Conservation (phyloP, 2,797 vertebrate species). For the Sylvia borin region DNA sequence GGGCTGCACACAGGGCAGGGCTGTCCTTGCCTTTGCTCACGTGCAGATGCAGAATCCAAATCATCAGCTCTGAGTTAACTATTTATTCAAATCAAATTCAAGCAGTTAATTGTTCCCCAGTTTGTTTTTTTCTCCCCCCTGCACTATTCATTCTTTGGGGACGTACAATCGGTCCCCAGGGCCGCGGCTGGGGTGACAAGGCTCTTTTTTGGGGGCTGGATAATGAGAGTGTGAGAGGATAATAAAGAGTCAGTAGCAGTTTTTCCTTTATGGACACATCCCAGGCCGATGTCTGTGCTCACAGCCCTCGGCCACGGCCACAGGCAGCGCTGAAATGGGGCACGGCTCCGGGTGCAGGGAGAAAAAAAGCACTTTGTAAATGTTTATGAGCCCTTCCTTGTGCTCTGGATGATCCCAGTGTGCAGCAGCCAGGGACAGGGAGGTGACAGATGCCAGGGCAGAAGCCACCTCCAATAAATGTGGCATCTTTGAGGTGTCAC, state of each 20-base stretch:
- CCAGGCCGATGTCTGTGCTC: background rate
- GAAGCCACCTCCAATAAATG: background rate
- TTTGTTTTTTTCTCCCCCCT: background rate
- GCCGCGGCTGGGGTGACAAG: background rate
- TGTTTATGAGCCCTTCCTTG: background rate
- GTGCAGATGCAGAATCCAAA: slow-evolving; percentile 36
- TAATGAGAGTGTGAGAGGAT: background rate
- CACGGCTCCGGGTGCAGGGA: background rate
- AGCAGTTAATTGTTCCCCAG: slow-evolving; percentile 36
- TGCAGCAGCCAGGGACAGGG: background rate
- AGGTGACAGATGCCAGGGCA: background rate
- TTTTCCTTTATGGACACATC: background rate
- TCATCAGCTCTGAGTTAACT: slow-evolving; percentile 14
- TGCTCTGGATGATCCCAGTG: background rate
- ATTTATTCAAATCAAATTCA: slow-evolving; percentile 53
- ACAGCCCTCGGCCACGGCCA: background rate
- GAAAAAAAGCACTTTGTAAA: background rate
- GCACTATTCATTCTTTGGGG: slow-evolving; percentile 1
- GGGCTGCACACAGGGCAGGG: background rate
- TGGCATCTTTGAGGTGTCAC: background rate
- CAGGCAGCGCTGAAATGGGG: background rate
- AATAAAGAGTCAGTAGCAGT: slow-evolving; percentile 10
- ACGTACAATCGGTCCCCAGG: slow-evolving; percentile 29
- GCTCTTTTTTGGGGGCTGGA: background rate
- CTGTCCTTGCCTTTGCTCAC: background rate